Evolutionary conservation across 2,113 vertebrate genomes (phyloP).

Genomic region (Psittacara wagleri): DNA sequence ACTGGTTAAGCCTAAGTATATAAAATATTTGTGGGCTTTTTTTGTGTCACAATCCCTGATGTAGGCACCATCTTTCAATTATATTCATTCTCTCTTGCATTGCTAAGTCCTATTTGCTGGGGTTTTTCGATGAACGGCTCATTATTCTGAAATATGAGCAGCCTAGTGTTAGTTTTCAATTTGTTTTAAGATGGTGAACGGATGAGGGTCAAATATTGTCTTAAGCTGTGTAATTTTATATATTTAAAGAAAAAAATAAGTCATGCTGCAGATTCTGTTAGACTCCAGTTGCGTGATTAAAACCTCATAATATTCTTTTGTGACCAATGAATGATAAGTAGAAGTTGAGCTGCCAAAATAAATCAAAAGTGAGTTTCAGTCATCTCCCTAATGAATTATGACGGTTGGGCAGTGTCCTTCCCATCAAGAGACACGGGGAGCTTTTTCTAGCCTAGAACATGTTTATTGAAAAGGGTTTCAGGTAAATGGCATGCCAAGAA

Average conservation of each 20-base stretch:
- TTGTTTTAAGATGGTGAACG: background rate
- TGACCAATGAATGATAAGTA: conserved; percentile 45
- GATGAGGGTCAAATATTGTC: background rate
- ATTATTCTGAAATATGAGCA: background rate
- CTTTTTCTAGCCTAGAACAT: conserved; percentile 18
- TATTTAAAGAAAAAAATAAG: background rate
- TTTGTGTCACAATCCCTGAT: background rate
- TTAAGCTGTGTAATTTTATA: background rate
- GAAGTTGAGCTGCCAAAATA: conserved; percentile 27
- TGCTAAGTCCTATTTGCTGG: background rate
- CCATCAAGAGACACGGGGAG: background rate
- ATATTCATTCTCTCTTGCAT: background rate
- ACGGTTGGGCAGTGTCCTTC: conserved; percentile 32
- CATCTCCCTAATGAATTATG: conserved; percentile 37
- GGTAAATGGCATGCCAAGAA: conserved; percentile 42
- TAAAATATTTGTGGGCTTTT: background rate
- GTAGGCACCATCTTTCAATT: background rate
- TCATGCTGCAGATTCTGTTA: background rate
- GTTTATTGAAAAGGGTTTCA: conserved; percentile 40
- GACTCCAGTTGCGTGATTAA: background rate
- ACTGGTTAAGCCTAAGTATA: background rate
- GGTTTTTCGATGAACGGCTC: background rate
- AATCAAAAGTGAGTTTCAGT: conserved; percentile 39
- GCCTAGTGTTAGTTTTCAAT: background rate
- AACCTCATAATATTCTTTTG: conserved; percentile 24